Percentiles rank a stretch among this genome's conserved stretches.
phyloP scores from a whole-genome alignment of 1,140 invertebrate genomes.

The Rhynchophorus ferrugineus region DNA sequence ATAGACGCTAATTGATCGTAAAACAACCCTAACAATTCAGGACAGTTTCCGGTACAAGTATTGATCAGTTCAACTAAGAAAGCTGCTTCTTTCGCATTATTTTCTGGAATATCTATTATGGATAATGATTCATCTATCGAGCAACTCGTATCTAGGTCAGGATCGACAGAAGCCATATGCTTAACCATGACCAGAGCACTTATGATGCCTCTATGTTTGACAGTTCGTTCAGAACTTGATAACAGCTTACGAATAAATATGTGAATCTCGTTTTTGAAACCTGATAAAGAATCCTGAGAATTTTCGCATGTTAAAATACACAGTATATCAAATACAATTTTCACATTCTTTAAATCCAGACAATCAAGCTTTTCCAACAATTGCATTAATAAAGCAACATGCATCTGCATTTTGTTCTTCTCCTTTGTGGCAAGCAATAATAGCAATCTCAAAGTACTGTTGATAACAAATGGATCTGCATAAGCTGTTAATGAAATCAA shows the following conservation, averaged over 20 bases:
- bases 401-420: constrained; percentile 34
- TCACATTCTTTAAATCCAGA: constrained; percentile 49
- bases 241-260: constrained; percentile 57
- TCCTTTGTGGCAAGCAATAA: constrained; percentile 17
- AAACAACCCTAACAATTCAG: constrained; percentile 56
- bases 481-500: constrained; percentile 27
- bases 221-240: constrained; percentile 41
- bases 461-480: constrained; percentile 25
- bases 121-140: not conserved
- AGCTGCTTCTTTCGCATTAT: constrained; percentile 39
- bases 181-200: constrained; percentile 43
- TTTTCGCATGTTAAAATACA: constrained; percentile 48
- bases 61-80: constrained; percentile 36
- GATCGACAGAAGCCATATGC: constrained; percentile 34
- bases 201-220: constrained; percentile 44
- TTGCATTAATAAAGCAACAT: constrained; percentile 42
- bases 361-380: constrained; percentile 52
- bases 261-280: constrained; percentile 52
- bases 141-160: constrained; percentile 4
- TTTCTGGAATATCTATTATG: constrained; percentile 22
- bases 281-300: constrained; percentile 39
- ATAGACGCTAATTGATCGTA: constrained; percentile 64
- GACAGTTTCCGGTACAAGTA: constrained; percentile 33
- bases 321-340: constrained; percentile 45
- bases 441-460: constrained; percentile 28